Conservation (phyloP, 2,888 invertebrate genomes). For the Megaustenia siamemsis region DNA sequence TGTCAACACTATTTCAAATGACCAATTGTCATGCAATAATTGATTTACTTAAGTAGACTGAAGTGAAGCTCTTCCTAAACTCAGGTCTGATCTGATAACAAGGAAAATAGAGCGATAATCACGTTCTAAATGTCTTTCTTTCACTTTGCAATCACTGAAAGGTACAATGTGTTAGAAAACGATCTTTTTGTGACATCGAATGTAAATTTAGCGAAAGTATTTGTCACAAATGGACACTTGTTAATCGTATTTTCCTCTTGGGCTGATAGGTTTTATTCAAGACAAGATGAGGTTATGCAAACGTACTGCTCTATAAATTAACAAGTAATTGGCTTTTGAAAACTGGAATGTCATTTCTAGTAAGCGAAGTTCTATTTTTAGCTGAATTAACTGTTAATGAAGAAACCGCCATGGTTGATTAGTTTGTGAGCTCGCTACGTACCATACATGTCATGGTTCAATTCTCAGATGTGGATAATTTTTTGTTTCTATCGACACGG, state of each 20-base stretch:
- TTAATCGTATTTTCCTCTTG: neutral
- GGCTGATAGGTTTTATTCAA: neutral
- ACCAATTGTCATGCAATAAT: no score
- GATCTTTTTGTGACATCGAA: neutral
- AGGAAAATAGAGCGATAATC: neutral
- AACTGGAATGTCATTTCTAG: neutral
- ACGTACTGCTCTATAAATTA: no score
- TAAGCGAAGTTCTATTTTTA: no score
- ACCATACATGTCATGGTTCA: no score
- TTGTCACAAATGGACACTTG: neutral
- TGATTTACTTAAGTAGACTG: no score
- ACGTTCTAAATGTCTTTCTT: neutral
- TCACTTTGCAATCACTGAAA: neutral
- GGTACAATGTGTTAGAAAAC: neutral
- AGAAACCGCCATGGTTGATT: no score
- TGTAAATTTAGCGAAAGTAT: neutral
- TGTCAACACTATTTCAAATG: no score
- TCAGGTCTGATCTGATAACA: neutral
- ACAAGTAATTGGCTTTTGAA: constrained; percentile 15
- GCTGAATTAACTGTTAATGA: no score
- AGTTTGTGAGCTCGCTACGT: no score
- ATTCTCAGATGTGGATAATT: no score
- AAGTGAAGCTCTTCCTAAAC: no score
- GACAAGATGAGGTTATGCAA: neutral
- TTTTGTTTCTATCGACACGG: no score